Conservation (phyloP, 2,888 invertebrate species). For the Noctua pronuba region DNA sequence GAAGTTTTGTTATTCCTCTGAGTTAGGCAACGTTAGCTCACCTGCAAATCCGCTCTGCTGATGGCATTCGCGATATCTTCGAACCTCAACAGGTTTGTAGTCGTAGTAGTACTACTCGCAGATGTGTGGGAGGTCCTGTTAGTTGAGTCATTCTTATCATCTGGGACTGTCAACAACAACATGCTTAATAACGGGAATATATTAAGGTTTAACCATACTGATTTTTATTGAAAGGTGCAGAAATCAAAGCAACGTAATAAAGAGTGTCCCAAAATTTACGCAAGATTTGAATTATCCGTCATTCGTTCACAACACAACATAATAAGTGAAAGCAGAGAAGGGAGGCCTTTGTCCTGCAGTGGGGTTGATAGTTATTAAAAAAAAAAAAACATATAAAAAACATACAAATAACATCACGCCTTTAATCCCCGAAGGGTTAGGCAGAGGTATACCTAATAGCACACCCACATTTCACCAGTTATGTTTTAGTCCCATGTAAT, state of each 20-base stretch:
- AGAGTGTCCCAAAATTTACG: not conserved
- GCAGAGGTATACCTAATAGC: too few species aligned
- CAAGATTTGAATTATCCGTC: too few species aligned
- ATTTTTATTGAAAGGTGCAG: not conserved
- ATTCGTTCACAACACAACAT: not conserved
- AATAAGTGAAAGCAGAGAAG: not conserved
- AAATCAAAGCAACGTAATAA: not conserved
- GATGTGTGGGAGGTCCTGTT: not conserved
- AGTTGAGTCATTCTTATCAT: not conserved
- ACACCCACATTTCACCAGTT: too few species aligned
- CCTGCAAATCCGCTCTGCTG: conserved; percentile 19
- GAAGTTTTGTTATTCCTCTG: conserved; percentile 29
- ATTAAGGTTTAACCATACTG: not conserved
- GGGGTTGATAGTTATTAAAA: too few species aligned
- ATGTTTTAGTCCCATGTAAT: too few species aligned
- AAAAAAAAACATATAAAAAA: too few species aligned
- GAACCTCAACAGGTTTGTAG: not conserved
- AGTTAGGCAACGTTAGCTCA: conserved; percentile 1
- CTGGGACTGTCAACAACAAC: conserved; percentile 14
- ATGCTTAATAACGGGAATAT: not conserved
- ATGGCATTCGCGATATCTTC: not conserved
- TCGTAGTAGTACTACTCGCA: not conserved
- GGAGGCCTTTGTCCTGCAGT: not conserved
- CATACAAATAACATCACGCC: too few species aligned
- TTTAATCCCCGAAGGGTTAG: too few species aligned